Conservation (phyloP, 2,888 invertebrate species). For the Cheilosia pagana region DNA sequence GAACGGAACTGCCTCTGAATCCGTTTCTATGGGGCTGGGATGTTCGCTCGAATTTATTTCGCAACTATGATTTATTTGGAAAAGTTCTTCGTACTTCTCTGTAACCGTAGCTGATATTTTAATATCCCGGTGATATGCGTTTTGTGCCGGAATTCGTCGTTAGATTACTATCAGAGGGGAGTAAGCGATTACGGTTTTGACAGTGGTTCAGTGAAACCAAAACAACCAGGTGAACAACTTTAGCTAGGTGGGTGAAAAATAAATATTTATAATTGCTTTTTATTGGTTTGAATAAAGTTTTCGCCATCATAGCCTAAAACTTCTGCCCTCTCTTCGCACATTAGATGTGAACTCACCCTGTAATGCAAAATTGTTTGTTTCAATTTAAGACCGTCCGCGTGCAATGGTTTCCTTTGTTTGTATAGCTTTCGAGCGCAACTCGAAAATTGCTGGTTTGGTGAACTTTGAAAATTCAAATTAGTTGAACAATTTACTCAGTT, state of each 20-base stretch:
- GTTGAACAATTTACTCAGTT: no score
- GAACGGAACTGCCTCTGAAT: constrained; percentile 42
- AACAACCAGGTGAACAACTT: constrained; percentile 13
- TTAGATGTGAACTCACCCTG: constrained; percentile 1
- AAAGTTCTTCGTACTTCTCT: constrained; percentile 44
- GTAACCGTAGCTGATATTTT: constrained; percentile 23
- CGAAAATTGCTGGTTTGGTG: neutral
- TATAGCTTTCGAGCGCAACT: neutral
- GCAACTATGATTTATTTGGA: constrained; percentile 64
- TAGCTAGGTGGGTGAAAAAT: neutral
- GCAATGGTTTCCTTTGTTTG: constrained; percentile 17
- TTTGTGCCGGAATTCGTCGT: constrained; percentile 39
- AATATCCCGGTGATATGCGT: constrained; percentile 53
- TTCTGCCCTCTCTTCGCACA: neutral
- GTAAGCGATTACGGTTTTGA: constrained; percentile 10
- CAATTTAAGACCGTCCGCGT: neutral
- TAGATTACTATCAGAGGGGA: constrained; percentile 4
- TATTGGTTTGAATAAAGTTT: constrained; percentile 16
- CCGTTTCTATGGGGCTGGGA: constrained; percentile 15
- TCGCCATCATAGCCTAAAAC: neutral
- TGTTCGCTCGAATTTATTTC: constrained; percentile 59
- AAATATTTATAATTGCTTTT: constrained; percentile 29
- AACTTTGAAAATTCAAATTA: neutral
- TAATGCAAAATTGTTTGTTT: constrained; percentile 8
- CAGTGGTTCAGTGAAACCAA: constrained; percentile 2